Evolutionary conservation across 2,113 vertebrate species (phyloP), one percentile per base, ranked within the genome.

Genomic region (Uria aalge): DNA sequence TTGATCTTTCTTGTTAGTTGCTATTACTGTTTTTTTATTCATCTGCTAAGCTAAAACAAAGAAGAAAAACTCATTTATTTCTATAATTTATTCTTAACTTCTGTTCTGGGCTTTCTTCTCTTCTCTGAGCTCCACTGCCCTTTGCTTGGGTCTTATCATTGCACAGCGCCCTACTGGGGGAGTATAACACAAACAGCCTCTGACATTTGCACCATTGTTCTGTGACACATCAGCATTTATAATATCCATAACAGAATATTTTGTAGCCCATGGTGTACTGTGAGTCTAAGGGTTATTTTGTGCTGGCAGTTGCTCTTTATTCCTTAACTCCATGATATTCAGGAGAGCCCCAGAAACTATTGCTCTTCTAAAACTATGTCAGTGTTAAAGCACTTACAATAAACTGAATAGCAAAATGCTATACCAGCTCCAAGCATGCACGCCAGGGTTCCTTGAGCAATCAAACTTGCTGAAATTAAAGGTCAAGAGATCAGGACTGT

Each of bases 401-500:
- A 97, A 96, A 94, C 36, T 71, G 95, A 97, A 96, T 88, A 93
- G 82, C 89, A 97, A 97, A 98, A 96, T 86, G 68, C 73, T 80
- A 81, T 57, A 81, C 84, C 53, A 95, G 30, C 88, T 97, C 93
- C 95, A 96, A 97, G 96, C 95, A 96, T 89, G 94, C 97, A 94
- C 96, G 88, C 84, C 95, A 84, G 97, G 97, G 96, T 93, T 98
- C 86, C 96, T 89, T 41, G 80, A 96, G 96, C 97, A 98, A 98
- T 98, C 97, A 97, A 96, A 98, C 96, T 92, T 95, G 86, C 96
- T 96, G 97, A 97, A 98, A 98, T 98, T 97, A 96, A 97, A 97
- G 98, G 98, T 98, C 97, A 96, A 96, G 94, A 97, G 98, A 97
- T 98, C 98, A 97, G 50, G 75, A 78, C 85, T 92, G 96, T 97